Evolutionary conservation across 1,140 invertebrate species (phyloP).

Genomic region (Gonatopus flavifemur): DNA sequence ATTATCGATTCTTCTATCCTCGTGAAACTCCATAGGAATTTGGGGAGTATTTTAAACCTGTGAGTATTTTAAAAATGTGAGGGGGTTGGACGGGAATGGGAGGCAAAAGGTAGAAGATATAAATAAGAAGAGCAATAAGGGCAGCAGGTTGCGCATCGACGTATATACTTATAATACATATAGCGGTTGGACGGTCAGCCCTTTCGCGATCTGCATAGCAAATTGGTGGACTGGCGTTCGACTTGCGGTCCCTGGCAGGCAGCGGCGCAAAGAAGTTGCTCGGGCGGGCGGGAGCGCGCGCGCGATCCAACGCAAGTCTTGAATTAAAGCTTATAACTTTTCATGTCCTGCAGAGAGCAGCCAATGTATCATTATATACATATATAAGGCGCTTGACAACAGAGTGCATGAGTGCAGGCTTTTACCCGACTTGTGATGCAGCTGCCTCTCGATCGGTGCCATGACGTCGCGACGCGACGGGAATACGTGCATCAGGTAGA

Average conservation of each 20-base stretch:
- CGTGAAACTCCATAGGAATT: too few relatives aligned
- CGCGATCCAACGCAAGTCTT: slow-evolving; percentile 33
- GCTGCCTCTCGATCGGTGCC: slow-evolving; percentile 18
- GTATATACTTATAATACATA: too few relatives aligned
- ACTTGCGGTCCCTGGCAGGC: slow-evolving; percentile 34
- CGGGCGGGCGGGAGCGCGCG: slow-evolving; percentile 2
- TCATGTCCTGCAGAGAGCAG: slow-evolving; percentile 36
- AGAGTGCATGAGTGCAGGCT: too few relatives aligned
- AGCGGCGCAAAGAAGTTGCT: too few relatives aligned
- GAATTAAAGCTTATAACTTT: slow-evolving; percentile 42
- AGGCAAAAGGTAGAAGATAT: too few relatives aligned
- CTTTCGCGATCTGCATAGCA: slow-evolving; percentile 35
- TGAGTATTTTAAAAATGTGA: too few relatives aligned
- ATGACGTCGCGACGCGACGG: slow-evolving; percentile 1
- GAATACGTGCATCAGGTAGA: slow-evolving; percentile 29
- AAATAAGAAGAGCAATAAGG: background rate
- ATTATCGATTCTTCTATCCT: too few relatives aligned
- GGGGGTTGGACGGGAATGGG: too few relatives aligned
- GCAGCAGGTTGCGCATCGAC: slow-evolving; percentile 22
- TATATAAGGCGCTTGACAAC: too few relatives aligned
- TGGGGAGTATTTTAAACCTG: too few relatives aligned
- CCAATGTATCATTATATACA: slow-evolving; percentile 41
- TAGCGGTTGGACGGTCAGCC: slow-evolving; percentile 24
- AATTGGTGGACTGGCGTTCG: slow-evolving; percentile 39
- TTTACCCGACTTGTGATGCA: slow-evolving; percentile 18